phyloP scores from a whole-genome alignment of 2,888 invertebrate species.

The Vannuccia rotundouncinata region DNA sequence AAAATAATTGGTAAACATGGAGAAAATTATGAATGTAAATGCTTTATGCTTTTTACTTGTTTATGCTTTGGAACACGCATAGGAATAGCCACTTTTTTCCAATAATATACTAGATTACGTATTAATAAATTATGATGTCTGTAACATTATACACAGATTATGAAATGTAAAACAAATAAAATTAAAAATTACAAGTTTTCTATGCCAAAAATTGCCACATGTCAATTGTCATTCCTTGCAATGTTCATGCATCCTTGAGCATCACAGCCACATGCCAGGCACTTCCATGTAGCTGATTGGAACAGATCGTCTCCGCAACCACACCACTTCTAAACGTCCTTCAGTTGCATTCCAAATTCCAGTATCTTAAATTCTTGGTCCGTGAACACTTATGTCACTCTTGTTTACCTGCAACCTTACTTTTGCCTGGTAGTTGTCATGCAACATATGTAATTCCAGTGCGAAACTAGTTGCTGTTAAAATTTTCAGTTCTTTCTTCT shows the following conservation, averaged over 20 bases:
- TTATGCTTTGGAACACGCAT: not conserved
- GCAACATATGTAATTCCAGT: slow-evolving; percentile 35
- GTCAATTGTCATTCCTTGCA: not conserved
- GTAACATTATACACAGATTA: not conserved
- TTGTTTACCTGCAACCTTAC: slow-evolving; percentile 38
- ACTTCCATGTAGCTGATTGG: slow-evolving; percentile 39
- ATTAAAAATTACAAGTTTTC: not conserved
- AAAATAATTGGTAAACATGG: not conserved
- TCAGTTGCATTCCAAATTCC: not conserved
- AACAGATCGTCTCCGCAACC: slow-evolving; percentile 38
- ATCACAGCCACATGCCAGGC: not conserved
- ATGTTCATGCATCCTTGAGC: slow-evolving; percentile 20
- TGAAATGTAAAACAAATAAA: not conserved
- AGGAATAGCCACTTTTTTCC: too few species aligned
- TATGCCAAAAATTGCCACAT: not conserved
- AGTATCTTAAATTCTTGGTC: slow-evolving; percentile 24
- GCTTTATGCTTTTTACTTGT: not conserved
- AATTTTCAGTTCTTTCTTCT: slow-evolving; percentile 32
- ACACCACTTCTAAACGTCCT: slow-evolving; percentile 34
- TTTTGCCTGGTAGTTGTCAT: slow-evolving; percentile 40
- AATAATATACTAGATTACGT: too few species aligned
- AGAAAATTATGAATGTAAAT: not conserved
- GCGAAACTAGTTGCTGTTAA: slow-evolving; percentile 39
- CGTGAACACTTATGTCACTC: not conserved
- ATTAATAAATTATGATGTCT: too few species aligned